Percentiles rank a stretch among this genome's conserved stretches.
Conservation (phyloP, 2,888 invertebrate genomes). For the Caenorhabditis sp. region DNA sequence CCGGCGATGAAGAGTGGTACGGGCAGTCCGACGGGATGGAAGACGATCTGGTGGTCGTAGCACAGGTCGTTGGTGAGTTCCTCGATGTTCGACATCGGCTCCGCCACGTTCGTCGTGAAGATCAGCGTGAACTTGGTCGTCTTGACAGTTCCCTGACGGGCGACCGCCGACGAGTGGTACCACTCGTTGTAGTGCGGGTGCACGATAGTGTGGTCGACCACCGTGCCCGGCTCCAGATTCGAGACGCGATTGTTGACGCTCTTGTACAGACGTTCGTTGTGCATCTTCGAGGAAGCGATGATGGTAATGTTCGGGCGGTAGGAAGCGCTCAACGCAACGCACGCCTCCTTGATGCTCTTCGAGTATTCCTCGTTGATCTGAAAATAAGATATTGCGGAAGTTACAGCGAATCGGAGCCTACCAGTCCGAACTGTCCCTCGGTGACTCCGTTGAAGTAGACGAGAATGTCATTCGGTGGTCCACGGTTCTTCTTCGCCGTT, state of each 20-base stretch:
- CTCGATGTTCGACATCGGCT: constrained; percentile 14
- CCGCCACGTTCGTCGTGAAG: not conserved
- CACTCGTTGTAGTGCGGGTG: constrained; percentile 43
- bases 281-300: constrained; percentile 17
- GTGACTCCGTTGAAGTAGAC: constrained; percentile 56
- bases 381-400: too few species aligned
- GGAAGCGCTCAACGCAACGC: not conserved
- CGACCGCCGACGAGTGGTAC: constrained; percentile 36
- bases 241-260: not conserved
- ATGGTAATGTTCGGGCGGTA: constrained; percentile 10
- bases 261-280: constrained; percentile 29
- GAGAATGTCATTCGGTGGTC: constrained; percentile 5
- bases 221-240: constrained; percentile 56
- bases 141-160: constrained; percentile 54
- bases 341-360: not conserved
- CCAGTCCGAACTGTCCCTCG: constrained; percentile 41
- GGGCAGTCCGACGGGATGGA: constrained; percentile 35
- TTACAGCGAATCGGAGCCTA: too few species aligned
- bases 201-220: constrained; percentile 50
- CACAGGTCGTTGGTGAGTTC: constrained; percentile 42
- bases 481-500: not conserved
- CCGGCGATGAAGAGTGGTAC: constrained; percentile 51
- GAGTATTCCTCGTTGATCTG: constrained; percentile 27
- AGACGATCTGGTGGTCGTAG: constrained; percentile 49
- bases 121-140: constrained; percentile 46